These are phyloP conservation scores for Drosophila ustulata DNA, from an alignment of 2,888 invertebrate genomes.

Conservation along the genomic window DNA sequence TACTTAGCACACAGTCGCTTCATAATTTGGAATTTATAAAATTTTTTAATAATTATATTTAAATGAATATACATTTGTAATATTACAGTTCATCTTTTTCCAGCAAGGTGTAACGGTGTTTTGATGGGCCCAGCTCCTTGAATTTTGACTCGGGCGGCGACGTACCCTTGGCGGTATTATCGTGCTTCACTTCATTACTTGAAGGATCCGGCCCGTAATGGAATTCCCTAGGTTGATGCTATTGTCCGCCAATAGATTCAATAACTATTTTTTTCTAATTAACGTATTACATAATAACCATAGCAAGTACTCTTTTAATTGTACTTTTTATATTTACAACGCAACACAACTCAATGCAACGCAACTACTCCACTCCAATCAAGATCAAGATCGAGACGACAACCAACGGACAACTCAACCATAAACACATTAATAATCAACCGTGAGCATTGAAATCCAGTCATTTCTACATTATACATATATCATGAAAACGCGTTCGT, in stretches of 20 bases:
- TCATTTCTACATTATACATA: constrained; percentile 21
- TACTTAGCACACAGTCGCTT: background rate
- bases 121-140: constrained; percentile 97
- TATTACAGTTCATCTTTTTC: constrained; percentile 94
- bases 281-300: constrained; percentile 32
- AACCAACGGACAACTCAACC: background rate
- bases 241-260: constrained; percentile 9
- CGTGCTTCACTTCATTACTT: constrained; percentile 86
- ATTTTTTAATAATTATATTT: constrained; percentile 64
- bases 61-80: constrained; percentile 65
- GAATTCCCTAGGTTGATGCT: constrained; percentile 90
- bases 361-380: background rate
- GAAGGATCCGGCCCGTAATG: constrained; percentile 97
- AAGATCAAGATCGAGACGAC: background rate
- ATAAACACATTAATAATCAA: background rate
- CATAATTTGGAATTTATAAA: constrained; percentile 47
- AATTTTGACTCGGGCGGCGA: constrained; percentile 98
- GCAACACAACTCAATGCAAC: constrained; percentile 36
- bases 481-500: constrained; percentile 46
- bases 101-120: constrained; percentile 97
- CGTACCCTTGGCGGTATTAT: constrained; percentile 83
- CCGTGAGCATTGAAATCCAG: background rate
- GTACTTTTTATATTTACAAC: constrained; percentile 56
- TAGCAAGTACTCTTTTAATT: constrained; percentile 68
- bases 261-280: constrained; percentile 50